Conservation (phyloP, 2,888 invertebrate species). For the Pyrrhia umbra region DNA sequence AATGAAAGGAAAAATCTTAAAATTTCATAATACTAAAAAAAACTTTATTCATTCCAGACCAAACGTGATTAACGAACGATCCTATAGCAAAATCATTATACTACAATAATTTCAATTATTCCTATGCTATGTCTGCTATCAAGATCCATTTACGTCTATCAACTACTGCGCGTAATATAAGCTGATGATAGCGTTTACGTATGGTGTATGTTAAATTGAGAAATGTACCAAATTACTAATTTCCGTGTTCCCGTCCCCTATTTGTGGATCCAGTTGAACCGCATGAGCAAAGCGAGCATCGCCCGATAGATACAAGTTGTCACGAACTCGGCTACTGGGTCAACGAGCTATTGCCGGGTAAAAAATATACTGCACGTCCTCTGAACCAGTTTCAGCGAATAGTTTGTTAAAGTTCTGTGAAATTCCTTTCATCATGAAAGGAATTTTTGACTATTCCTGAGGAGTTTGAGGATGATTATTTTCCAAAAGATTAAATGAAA, state of each 20-base stretch:
- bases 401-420: constrained; percentile 31
- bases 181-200: constrained; percentile 19
- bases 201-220: constrained; percentile 24
- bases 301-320: constrained; percentile 76
- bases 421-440: constrained; percentile 6
- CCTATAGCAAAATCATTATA: background rate
- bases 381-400: constrained; percentile 39
- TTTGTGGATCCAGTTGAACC: constrained; percentile 50
- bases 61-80: too few relatives aligned
- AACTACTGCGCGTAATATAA: constrained; percentile 19
- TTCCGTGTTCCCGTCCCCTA: constrained; percentile 60
- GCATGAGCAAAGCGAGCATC: constrained; percentile 61
- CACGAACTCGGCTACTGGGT: constrained; percentile 86
- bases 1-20: too few relatives aligned
- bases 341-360: constrained; percentile 75
- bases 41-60: too few relatives aligned
- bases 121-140: constrained; percentile 8
- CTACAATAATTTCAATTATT: constrained; percentile 5
- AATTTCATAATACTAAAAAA: too few relatives aligned
- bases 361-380: constrained; percentile 56
- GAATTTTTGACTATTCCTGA: constrained; percentile 7
- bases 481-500: constrained; percentile 3
- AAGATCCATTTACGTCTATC: constrained; percentile 6
- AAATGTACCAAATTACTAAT: constrained; percentile 54
- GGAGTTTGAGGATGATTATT: background rate